Base-by-base conservation (phyloP, 2,797 vertebrate species). In the Trachops cirrhosus region DNA sequence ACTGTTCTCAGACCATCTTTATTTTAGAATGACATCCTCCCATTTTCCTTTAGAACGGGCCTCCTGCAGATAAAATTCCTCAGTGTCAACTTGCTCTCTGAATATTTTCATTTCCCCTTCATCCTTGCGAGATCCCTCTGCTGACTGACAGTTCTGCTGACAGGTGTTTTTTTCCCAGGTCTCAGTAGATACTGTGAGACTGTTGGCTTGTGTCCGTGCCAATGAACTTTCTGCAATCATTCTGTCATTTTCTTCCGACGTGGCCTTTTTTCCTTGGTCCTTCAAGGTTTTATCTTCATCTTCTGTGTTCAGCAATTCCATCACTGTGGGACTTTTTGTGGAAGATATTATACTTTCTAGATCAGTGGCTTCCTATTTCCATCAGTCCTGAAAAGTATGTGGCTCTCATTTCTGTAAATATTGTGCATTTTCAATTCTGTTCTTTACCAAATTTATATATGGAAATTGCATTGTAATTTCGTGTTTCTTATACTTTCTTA, bases 231-330 rank as follows among this genome's bases (percentile, higher is more conserved):
- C 64, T 92, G 41, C 39, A n/a, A 41, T 87, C 46, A 64, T 70
- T 39, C 57, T 87, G 79, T 68, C 70, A 59, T 67, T 91, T 80
- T 39, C n/a, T 77, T 89, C 67, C 93, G 91, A 24, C 5, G 1
- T 54, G 86, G 19, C 19, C 34, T 84, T 93, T 77, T 37, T 78
- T 71, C 88, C 88, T 16, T 48, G 77, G 32, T 68, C 24, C n/a
- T 80, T 95, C 77, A 82, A 85, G 84, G 77, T 91, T 89, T 75
- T 73, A 54, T 93, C 67, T 95, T 86, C 19, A 34, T 86, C 64
- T 86, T 82, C 44, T 73, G 1, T 86, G 59, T 73, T 83, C 70
- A n/a, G 2, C 5, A 32, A 39, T 91, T 70, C 52, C 9, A 24
- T 46, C 48, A 46, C 32, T 18, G 1, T 21, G 22, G 12, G 12